Evolutionary conservation across 2,113 vertebrate species (phyloP).

Genomic region (Bostrychus sinensis): DNA sequence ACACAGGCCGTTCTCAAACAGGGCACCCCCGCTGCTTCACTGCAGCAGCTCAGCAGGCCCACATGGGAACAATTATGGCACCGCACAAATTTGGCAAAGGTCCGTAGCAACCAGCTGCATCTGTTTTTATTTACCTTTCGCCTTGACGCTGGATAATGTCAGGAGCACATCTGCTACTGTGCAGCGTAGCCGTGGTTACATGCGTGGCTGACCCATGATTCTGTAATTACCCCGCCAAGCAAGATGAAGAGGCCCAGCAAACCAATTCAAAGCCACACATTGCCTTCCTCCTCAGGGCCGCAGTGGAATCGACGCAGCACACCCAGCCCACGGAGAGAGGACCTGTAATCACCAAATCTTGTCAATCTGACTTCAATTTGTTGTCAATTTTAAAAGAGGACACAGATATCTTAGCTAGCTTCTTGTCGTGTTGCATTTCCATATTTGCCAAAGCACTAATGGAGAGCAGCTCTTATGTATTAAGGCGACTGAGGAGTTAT

Average conservation of each 20-base stretch:
- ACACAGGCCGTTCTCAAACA: slow-evolving; percentile 65
- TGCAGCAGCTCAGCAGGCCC: slow-evolving; percentile 65
- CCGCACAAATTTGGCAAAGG: slow-evolving; percentile 74
- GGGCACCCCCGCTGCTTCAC: slow-evolving; percentile 64
- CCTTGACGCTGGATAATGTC: slow-evolving; percentile 75
- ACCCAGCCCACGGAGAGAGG: slow-evolving; percentile 37
- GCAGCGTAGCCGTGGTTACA: slow-evolving; percentile 81
- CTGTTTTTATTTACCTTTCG: slow-evolving; percentile 85
- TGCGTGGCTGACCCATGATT: slow-evolving; percentile 83
- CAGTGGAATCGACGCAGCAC: slow-evolving; percentile 52
- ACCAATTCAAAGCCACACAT: slow-evolving; percentile 73
- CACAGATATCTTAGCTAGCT: too few species aligned
- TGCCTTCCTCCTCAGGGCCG: slow-evolving; percentile 40
- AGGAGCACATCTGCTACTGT: slow-evolving; percentile 85
- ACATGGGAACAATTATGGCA: slow-evolving; percentile 81
- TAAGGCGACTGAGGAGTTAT: too few species aligned
- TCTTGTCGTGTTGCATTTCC: too few species aligned
- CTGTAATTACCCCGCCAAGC: slow-evolving; percentile 81
- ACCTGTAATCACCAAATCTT: slow-evolving; percentile 56
- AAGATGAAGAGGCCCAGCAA: slow-evolving; percentile 79
- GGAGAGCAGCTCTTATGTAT: neutral
- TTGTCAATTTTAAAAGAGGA: slow-evolving; percentile 17
- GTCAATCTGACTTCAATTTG: slow-evolving; percentile 54
- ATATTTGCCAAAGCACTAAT: neutral
- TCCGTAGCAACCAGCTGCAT: slow-evolving; percentile 82